Conservation (phyloP, 2,113 vertebrate species). For the Leucoraja erinaceus region DNA sequence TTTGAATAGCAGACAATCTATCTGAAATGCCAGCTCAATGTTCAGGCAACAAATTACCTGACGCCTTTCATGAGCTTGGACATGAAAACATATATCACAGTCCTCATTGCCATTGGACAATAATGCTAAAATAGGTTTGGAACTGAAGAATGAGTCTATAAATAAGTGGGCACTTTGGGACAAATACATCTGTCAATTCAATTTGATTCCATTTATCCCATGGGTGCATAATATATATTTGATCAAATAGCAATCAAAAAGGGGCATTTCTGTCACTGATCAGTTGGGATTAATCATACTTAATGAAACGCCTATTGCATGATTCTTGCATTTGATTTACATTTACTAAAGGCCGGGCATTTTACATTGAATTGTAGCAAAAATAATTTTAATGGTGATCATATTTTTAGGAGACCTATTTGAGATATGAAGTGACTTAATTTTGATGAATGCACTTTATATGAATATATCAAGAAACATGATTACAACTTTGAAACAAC, state of each 20-base stretch:
- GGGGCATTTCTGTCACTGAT: background rate
- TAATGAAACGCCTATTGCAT: background rate
- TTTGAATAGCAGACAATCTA: background rate
- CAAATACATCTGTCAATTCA: background rate
- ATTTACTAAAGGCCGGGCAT: background rate
- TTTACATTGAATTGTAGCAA: background rate
- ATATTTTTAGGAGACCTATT: too few species aligned
- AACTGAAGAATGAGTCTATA: background rate
- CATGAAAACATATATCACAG: background rate
- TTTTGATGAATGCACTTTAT: too few species aligned
- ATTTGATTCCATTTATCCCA: background rate
- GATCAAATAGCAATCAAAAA: background rate
- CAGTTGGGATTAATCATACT: background rate
- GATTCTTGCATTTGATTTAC: background rate
- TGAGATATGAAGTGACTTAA: too few species aligned
- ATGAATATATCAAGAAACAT: too few species aligned
- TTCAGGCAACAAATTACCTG: background rate
- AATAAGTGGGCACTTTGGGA: background rate
- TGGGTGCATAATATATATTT: background rate
- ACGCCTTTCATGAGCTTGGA: background rate
- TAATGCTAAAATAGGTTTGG: background rate
- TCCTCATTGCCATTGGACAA: background rate
- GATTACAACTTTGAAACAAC: too few species aligned
- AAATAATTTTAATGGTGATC: background rate
- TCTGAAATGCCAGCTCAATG: background rate